Percentiles rank a stretch among this genome's conserved stretches.
Conservation (phyloP, 2,888 invertebrate genomes). For the Tipula helvola region DNA sequence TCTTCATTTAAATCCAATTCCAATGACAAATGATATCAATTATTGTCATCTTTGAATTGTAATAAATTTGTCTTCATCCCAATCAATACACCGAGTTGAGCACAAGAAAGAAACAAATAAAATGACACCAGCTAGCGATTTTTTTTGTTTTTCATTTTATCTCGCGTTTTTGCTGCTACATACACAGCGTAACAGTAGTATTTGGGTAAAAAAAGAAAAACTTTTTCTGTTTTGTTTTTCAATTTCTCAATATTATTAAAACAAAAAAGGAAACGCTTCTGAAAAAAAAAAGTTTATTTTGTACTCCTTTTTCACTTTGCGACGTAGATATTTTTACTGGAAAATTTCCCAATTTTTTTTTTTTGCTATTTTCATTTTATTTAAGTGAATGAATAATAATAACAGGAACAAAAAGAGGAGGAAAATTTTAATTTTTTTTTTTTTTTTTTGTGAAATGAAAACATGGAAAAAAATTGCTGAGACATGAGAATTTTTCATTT, state of each 20-base stretch:
- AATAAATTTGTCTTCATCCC: conserved; percentile 4
- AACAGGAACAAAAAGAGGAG: background rate
- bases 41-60: conserved; percentile 4
- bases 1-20: conserved; percentile 4
- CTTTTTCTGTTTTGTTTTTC: background rate
- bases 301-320: background rate
- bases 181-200: background rate
- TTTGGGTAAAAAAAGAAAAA: background rate
- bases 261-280: background rate
- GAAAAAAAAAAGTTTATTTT: background rate
- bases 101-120: background rate
- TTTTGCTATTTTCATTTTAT: background rate
- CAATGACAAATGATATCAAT: background rate
- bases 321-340: background rate
- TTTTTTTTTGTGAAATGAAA: background rate
- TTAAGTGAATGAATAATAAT: background rate
- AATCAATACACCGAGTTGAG: background rate
- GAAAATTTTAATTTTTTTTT: background rate
- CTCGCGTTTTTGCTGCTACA: background rate
- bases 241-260: background rate
- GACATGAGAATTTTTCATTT: background rate
- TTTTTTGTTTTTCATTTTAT: background rate
- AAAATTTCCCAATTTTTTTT: background rate
- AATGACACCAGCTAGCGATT: background rate
- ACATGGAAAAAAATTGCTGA: background rate